Conservation (phyloP, 1,140 invertebrate genomes). For the Drosophila bocki region DNA sequence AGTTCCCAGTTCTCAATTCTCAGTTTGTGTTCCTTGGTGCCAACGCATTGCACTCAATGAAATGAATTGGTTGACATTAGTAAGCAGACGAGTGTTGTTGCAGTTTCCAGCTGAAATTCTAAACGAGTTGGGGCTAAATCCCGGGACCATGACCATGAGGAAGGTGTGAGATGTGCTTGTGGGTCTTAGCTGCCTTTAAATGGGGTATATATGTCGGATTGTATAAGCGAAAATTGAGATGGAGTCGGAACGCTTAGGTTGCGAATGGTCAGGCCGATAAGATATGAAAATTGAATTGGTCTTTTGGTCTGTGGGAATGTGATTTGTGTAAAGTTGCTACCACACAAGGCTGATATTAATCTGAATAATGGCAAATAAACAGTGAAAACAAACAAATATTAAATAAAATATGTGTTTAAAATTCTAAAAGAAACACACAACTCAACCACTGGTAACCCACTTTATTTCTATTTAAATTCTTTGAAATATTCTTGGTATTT, state of each 20-base stretch:
- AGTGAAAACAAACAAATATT: neutral
- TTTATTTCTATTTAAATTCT: slow-evolving; percentile 30
- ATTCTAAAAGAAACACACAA: neutral
- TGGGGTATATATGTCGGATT: slow-evolving; percentile 78
- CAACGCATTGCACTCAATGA: slow-evolving; percentile 81
- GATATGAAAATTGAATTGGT: slow-evolving; percentile 54
- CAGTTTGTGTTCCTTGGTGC: slow-evolving; percentile 43
- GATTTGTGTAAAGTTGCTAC: slow-evolving; percentile 17
- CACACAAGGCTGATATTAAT: slow-evolving; percentile 24
- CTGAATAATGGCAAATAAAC: slow-evolving; percentile 20
- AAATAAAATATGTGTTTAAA: neutral
- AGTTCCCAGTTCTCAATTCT: slow-evolving; percentile 12
- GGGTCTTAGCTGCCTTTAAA: slow-evolving; percentile 78
- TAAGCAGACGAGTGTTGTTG: slow-evolving; percentile 58
- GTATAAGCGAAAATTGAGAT: slow-evolving; percentile 61
- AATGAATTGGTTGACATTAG: slow-evolving; percentile 82
- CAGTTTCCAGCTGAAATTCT: slow-evolving; percentile 66
- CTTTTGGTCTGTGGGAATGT: slow-evolving; percentile 13
- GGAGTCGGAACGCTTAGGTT: slow-evolving; percentile 51
- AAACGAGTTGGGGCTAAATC: slow-evolving; percentile 35
- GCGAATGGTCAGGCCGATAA: slow-evolving; percentile 55
- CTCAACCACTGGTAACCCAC: slow-evolving; percentile 9
- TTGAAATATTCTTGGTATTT: slow-evolving; percentile 6
- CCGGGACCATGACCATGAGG: slow-evolving; percentile 31
- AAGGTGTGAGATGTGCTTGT: slow-evolving; percentile 74